phyloP scores from a whole-genome alignment of 2,797 vertebrate genomes.

The Apogon hyalosoma region DNA sequence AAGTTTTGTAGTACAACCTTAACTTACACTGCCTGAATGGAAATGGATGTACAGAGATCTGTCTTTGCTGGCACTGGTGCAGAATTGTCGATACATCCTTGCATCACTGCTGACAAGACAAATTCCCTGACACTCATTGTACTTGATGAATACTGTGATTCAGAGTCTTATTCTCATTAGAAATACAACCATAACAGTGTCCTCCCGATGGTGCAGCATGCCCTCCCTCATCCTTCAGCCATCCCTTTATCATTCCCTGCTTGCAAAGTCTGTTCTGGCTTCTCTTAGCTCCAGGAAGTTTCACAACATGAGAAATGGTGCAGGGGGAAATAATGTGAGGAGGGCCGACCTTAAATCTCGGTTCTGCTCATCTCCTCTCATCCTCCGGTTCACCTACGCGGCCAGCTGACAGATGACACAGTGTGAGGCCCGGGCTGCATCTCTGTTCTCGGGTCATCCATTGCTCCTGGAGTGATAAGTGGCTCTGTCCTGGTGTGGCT shows the following conservation, averaged over 20 bases:
- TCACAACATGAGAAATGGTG: conserved; percentile 64
- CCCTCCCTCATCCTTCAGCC: conserved; percentile 47
- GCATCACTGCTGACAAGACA: conserved; percentile 50
- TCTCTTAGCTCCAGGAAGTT: conserved; percentile 47
- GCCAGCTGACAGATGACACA: conserved; percentile 73
- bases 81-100: conserved; percentile 50
- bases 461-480: conserved; percentile 72
- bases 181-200: conserved; percentile 27
- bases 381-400: conserved; percentile 57
- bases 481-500: conserved; percentile 61
- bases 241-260: conserved; percentile 34
- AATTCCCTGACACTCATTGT: conserved; percentile 36
- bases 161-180: conserved; percentile 41
- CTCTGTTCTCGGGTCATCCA: conserved; percentile 67
- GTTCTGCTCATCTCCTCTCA: conserved; percentile 69
- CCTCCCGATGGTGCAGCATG: neutral
- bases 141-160: conserved; percentile 34
- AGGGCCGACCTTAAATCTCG: conserved; percentile 66
- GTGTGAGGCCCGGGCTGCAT: conserved; percentile 59
- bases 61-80: conserved; percentile 29
- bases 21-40: conserved; percentile 22
- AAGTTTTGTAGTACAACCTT: conserved; percentile 36
- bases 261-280: conserved; percentile 40
- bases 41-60: conserved; percentile 38
- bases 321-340: conserved; percentile 56